Conservation (phyloP, 2,113 vertebrate genomes). For the Circaetus cinerascens region DNA sequence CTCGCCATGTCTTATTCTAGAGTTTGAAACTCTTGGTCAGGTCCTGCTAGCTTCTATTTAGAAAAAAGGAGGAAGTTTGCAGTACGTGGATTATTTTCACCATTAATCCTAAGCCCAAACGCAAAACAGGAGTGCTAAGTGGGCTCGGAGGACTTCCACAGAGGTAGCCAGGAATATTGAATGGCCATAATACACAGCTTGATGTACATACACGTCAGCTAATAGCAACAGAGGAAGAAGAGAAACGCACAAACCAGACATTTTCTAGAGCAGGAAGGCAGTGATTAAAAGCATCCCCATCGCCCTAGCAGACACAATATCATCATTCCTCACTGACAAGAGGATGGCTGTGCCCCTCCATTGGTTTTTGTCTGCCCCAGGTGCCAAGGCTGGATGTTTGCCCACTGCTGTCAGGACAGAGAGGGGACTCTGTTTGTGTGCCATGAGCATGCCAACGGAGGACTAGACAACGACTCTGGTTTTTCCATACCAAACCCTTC, state of each 20-base stretch:
- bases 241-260: background rate
- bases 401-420: background rate
- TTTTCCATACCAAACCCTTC: background rate
- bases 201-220: background rate
- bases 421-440: background rate
- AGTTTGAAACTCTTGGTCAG: background rate
- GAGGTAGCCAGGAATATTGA: background rate
- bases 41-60: background rate
- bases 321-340: background rate
- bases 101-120: background rate
- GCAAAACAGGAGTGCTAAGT: background rate
- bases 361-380: rapidly evolving
- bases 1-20: background rate
- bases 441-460: background rate
- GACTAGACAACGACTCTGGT: rapidly evolving
- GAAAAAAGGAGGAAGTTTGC: background rate
- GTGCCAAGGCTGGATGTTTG: background rate
- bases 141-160: background rate
- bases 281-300: background rate
- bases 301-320: background rate
- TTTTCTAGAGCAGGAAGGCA: background rate
- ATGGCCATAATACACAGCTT: rapidly evolving
- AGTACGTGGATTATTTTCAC: background rate
- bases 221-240: background rate
- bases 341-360: background rate